phyloP scores from a whole-genome alignment of 2,113 vertebrate genomes.

The Larimichthys crocea region DNA sequence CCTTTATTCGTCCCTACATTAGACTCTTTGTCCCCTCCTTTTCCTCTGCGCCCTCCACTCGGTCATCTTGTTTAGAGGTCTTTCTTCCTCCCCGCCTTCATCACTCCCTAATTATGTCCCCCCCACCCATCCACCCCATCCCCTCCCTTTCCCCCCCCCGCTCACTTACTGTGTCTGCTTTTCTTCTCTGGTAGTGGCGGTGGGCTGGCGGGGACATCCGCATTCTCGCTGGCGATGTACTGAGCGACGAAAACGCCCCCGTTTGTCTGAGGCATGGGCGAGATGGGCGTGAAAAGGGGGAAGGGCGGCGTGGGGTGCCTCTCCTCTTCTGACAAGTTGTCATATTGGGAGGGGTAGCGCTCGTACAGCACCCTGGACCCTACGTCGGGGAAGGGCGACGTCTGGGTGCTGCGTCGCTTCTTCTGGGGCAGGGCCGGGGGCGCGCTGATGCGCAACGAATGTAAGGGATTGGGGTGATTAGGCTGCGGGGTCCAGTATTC shows the following conservation, averaged over 20 bases:
- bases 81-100: background rate
- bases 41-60: slow-evolving; percentile 1
- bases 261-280: slow-evolving; percentile 89
- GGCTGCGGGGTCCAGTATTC: slow-evolving; percentile 77
- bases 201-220: slow-evolving; percentile 88
- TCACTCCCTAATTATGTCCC: background rate
- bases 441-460: slow-evolving; percentile 74
- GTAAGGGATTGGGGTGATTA: slow-evolving; percentile 68
- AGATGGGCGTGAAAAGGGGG: slow-evolving; percentile 87
- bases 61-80: slow-evolving; percentile 29
- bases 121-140: background rate
- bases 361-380: slow-evolving; percentile 88
- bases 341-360: slow-evolving; percentile 93
- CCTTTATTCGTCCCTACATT: slow-evolving; percentile 21
- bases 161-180: slow-evolving; percentile 93
- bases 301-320: slow-evolving; percentile 84
- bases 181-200: slow-evolving; percentile 98
- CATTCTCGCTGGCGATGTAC: slow-evolving; percentile 82
- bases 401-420: slow-evolving; percentile 91
- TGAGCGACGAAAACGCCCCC: slow-evolving; percentile 85
- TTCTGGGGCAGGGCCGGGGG: slow-evolving; percentile 96
- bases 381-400: slow-evolving; percentile 76
- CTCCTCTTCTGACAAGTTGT: slow-evolving; percentile 95
- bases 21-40: slow-evolving; percentile 23
- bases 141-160: background rate